Evolutionary conservation across 2,113 vertebrate species (phyloP).

Genomic region (Leptocoma aspasia): DNA sequence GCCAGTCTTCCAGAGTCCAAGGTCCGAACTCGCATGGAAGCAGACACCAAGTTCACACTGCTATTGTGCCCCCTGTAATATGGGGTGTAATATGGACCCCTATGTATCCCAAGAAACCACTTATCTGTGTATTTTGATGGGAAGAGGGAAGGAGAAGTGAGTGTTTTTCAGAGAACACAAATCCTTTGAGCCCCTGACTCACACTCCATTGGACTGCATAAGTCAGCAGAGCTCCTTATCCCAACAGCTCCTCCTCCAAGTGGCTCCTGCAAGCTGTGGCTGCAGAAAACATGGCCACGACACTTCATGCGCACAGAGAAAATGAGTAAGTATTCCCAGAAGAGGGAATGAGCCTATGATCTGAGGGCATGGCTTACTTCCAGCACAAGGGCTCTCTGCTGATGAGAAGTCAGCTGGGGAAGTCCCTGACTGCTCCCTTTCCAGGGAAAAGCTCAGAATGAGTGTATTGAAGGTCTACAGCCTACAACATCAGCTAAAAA

Average conservation of each 20-base stretch:
- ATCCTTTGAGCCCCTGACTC: neutral
- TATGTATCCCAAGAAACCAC: neutral
- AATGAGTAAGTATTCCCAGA: neutral
- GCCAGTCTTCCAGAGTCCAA: neutral
- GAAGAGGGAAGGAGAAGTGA: neutral
- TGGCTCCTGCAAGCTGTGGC: neutral
- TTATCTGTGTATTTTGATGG: neutral
- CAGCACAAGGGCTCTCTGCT: neutral
- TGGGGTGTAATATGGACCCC: neutral
- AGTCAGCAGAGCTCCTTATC: neutral
- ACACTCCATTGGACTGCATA: neutral
- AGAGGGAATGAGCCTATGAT: neutral
- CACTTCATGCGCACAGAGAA: accelerated
- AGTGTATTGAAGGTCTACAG: neutral
- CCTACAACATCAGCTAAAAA: neutral
- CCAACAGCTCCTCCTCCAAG: neutral
- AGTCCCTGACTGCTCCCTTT: neutral
- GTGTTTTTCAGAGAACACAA: neutral
- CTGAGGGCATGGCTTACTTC: neutral
- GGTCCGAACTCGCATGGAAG: neutral
- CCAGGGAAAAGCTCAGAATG: neutral
- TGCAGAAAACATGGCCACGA: accelerated
- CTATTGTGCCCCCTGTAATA: accelerated
- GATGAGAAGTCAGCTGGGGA: neutral
- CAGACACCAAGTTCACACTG: neutral